Base-by-base conservation (phyloP, 2,888 invertebrate genomes). In the Leptinotarsa haldemani region DNA sequence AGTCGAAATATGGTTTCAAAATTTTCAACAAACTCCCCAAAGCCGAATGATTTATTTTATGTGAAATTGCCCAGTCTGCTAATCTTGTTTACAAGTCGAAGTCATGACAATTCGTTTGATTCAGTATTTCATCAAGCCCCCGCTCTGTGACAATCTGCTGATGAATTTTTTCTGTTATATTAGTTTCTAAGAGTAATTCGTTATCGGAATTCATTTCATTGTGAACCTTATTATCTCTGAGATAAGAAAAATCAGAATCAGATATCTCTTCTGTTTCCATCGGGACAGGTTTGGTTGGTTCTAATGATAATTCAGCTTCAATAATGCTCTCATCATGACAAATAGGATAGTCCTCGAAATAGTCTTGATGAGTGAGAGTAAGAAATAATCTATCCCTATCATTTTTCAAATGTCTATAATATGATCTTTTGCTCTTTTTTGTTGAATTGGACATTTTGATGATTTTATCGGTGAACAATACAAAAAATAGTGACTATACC, bases 21-120 rank as follows among this genome's bases (percentile, higher is more conserved):
- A 64, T 70, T 70, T 70, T 64, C 40, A 70, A 47, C n/a, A 70
- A 64, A n/a, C 64, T 40, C 46, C 64, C 30, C 52, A 70, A 25
- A 52, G 70, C 63, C 52, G 40, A 52, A 64, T 70, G 70, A 70
- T 63, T 25, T 52, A 70, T 64, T 22, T 70, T 70, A 70, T 70
- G 53, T 70, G 50, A 64, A 25, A 70, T 70, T n/a, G 70, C 63
- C 70, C 70, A 70, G 7, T 70, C 16, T 25, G 46, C 48, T 22
- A 70, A 70, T 70, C 64, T 83, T 50, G 30, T 66, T 66, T 52
- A 52, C 48, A 20, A 66, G 22, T 66, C 61, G 25, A 12, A 61
- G 9, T 61, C 25, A 30, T 4, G 18, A 25, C 52, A 25, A 22
- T 66, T 40, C 16, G 16, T 47, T 40, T 66, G 47, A n/a, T 66